Percentiles rank a stretch among this genome's conserved stretches.
Evolutionary conservation across 2,888 invertebrate genomes (phyloP).

Genomic region (Dynastes grantii): DNA sequence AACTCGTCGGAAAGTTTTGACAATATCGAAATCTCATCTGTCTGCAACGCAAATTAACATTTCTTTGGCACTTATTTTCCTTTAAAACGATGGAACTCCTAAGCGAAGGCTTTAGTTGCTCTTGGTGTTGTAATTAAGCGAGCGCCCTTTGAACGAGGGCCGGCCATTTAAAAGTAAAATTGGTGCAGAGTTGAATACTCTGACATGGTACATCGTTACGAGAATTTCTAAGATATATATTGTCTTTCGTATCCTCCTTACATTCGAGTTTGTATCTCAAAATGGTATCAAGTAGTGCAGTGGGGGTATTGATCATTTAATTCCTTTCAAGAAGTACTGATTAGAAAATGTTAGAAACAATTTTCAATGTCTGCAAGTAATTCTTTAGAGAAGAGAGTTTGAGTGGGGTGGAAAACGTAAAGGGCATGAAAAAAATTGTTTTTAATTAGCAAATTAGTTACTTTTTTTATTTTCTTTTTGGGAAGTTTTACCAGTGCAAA

Average conservation of each 20-base stretch:
- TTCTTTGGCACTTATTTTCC: constrained; percentile 38
- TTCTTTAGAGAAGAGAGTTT: no score
- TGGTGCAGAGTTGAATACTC: constrained; percentile 7
- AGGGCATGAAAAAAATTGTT: no score
- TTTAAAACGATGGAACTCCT: constrained; percentile 27
- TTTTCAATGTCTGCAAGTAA: no score
- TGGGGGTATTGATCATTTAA: no score
- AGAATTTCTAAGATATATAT: background rate
- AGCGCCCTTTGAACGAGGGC: background rate
- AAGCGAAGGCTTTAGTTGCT: constrained; percentile 16
- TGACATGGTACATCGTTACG: constrained; percentile 1
- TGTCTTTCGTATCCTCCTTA: background rate
- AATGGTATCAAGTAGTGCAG: no score
- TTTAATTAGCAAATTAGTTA: no score
- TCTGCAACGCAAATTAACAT: constrained; percentile 41
- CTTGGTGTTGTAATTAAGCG: constrained; percentile 37
- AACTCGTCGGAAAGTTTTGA: constrained; percentile 40
- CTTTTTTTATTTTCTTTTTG: no score
- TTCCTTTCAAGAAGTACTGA: no score
- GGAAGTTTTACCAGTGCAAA: no score
- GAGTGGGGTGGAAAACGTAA: no score
- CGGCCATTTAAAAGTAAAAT: constrained; percentile 24
- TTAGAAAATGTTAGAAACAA: no score
- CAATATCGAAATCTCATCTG: constrained; percentile 46
- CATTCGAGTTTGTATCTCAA: no score